These are phyloP conservation scores for Pungitius pungitius DNA, from an alignment of 2,113 vertebrate species.

Conservation along the genomic window DNA sequence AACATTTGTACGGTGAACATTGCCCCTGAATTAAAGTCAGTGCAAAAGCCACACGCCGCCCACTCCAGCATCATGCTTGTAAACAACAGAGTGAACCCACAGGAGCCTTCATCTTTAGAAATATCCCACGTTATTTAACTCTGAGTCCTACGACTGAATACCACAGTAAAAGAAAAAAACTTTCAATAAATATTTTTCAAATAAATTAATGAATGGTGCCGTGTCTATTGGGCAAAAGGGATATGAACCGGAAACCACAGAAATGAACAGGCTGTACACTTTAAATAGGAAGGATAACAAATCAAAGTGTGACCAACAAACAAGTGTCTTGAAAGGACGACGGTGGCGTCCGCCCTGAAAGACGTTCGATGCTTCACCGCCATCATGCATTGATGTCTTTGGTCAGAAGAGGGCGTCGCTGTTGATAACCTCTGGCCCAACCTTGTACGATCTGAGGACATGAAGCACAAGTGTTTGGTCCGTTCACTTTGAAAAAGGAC, in stretches of 20 bases:
- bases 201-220: slow-evolving; percentile 65
- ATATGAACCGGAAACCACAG: slow-evolving; percentile 38
- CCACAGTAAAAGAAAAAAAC: slow-evolving; percentile 23
- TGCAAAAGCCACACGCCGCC: slow-evolving; percentile 9
- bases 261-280: slow-evolving; percentile 14
- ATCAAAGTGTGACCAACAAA: slow-evolving; percentile 2
- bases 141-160: slow-evolving; percentile 5
- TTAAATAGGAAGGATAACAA: slow-evolving; percentile 10
- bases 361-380: slow-evolving; percentile 9
- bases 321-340: background rate
- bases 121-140: background rate
- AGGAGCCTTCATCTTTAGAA: slow-evolving; percentile 8
- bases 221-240: slow-evolving; percentile 39
- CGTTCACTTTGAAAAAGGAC: background rate
- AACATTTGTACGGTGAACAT: slow-evolving; percentile 8
- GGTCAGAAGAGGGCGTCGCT: slow-evolving; percentile 80
- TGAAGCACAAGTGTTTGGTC: background rate
- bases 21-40: background rate
- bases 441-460: slow-evolving; percentile 82
- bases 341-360: slow-evolving; percentile 6
- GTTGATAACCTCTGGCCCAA: slow-evolving; percentile 85
- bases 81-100: slow-evolving; percentile 39
- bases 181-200: slow-evolving; percentile 68
- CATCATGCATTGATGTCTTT: slow-evolving; percentile 79
- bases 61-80: slow-evolving; percentile 25